Evolutionary conservation across 2,888 invertebrate genomes (phyloP).

Genomic region (Gerris lacustris): DNA sequence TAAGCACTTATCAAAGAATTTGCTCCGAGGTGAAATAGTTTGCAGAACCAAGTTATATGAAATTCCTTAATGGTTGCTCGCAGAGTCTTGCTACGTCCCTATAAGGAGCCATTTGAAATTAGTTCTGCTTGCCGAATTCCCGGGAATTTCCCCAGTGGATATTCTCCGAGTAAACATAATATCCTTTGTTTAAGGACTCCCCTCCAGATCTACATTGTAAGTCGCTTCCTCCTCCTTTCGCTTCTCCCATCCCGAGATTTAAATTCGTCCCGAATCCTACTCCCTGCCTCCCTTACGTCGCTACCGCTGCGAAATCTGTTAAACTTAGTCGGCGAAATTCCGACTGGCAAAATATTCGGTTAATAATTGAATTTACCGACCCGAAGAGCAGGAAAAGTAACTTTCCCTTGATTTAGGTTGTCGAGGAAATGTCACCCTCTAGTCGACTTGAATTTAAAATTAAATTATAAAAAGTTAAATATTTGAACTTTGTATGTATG

Average conservation of each 20-base stretch:
- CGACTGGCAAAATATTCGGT: not conserved
- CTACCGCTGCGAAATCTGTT: not conserved
- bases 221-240: not conserved
- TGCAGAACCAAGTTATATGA: not conserved
- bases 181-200: conserved; percentile 5
- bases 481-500: too few species aligned
- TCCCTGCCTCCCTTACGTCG: not conserved
- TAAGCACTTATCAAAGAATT: not conserved
- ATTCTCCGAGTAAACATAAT: conserved; percentile 1
- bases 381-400: not conserved
- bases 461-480: too few species aligned
- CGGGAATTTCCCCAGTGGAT: conserved; percentile 1
- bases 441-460: too few species aligned
- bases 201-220: not conserved
- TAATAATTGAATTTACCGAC: conserved; percentile 1
- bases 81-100: not conserved
- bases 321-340: not conserved
- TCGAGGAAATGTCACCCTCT: too few species aligned
- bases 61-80: not conserved
- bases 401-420: not conserved
- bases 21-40: not conserved
- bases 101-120: not conserved
- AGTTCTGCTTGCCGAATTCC: conserved; percentile 3
- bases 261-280: not conserved
- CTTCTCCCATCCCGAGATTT: not conserved